Evolutionary conservation across 1,140 invertebrate species (phyloP), one percentile per base, ranked within the genome.

Genomic region (Drosophila orena): DNA sequence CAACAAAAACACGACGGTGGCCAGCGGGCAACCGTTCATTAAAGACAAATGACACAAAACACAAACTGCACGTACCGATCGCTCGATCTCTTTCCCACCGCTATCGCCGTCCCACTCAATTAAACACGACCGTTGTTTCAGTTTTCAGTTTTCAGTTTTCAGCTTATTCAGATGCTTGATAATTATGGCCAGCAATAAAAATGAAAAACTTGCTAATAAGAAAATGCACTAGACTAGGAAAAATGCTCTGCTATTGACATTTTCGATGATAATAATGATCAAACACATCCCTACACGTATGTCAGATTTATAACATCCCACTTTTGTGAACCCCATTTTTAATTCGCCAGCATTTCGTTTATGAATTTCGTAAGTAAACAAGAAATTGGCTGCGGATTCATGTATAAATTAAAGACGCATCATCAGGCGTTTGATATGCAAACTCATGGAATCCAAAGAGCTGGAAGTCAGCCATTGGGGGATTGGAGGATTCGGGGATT

Each of bases 11-110:
- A 50, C 27, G 47, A 8, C 47, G 47, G 3, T 50, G 58, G 58
- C 73, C 71, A 74, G 70, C 65, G 71, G 81, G 71, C 54, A 79
- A 84, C 83, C 84, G 57, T 70, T 88, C 79, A 88, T 88, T 88
- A 83, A 69, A 81, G 79, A 61, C 79, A 89, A 89, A 89, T 89
- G 84, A 89, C 84, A 88, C 62, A 86, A 85, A 50, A 64, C 62
- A 64, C 27, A 65, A 65, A 66, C 59, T 58, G 42, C 70, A 69
- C 22, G 46, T 46, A 24, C 42, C 42, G 42, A 20, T n/a, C 61
- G 15, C 14, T 6, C 50, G 17, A 12, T 54, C 56, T 55, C 34
- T 42, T 49, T 68, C 54, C 42, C 37, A 47, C 40, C 17, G 12
- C 49, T 46, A 52, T 52, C 52, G 30, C 58, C 55, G 34, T 34